A percentile compares a stretch with the other conserved stretches of the same genome.
phyloP scores from a whole-genome alignment of 2,797 vertebrate genomes.

The Takifugu ocellatus region DNA sequence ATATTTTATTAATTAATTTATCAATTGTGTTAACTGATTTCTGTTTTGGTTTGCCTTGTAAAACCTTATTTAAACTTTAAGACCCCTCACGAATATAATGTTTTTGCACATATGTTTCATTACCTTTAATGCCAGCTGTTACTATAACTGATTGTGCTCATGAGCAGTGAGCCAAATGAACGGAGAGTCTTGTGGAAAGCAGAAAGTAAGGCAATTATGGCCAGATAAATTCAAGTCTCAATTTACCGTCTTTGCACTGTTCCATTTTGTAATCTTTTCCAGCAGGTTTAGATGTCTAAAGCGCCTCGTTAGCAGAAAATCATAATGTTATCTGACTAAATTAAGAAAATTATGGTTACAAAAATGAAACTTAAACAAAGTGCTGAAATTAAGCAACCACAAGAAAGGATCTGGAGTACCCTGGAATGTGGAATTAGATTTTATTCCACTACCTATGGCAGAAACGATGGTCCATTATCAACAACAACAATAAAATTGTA shows the following conservation, averaged over 20 bases:
- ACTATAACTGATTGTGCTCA: too few relatives aligned
- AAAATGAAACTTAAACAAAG: constrained; percentile 25
- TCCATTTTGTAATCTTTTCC: constrained; percentile 32
- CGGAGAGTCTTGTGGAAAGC: constrained; percentile 9
- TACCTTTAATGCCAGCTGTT: too few relatives aligned
- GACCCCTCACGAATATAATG: too few relatives aligned
- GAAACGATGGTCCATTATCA: constrained; percentile 27
- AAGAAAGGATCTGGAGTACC: constrained; percentile 27
- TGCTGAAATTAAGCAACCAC: constrained; percentile 23
- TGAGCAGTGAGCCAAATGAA: not conserved
- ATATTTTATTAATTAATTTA: too few relatives aligned
- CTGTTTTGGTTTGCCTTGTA: too few relatives aligned
- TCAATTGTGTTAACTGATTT: too few relatives aligned
- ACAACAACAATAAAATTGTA: constrained; percentile 38
- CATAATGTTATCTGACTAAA: constrained; percentile 21
- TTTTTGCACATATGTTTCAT: too few relatives aligned
- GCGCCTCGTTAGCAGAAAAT: constrained; percentile 44
- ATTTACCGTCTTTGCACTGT: constrained; percentile 9
- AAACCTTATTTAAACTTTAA: too few relatives aligned
- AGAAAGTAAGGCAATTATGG: constrained; percentile 30
- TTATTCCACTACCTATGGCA: constrained; percentile 32
- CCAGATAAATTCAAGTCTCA: constrained; percentile 10
- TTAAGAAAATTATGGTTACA: constrained; percentile 15
- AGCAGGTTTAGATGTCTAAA: constrained; percentile 26
- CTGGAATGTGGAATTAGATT: constrained; percentile 20